Evolutionary conservation across 1,140 invertebrate species (phyloP).

Genomic region (Phymastichus coffea): DNA sequence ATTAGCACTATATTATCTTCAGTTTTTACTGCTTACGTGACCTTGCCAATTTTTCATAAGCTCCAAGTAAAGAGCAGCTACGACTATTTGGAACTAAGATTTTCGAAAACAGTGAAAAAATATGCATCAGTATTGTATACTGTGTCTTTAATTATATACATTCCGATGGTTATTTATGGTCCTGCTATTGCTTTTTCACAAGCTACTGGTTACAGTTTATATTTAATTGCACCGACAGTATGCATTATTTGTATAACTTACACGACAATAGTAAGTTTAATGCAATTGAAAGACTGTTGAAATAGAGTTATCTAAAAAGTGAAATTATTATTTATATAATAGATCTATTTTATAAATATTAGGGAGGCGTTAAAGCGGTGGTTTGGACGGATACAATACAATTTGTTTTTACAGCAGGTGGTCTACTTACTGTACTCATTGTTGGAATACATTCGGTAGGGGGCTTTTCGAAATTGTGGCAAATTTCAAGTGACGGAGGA

Average conservation of each 20-base stretch:
- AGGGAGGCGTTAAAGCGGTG: constrained; percentile 75
- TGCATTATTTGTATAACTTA: constrained; percentile 78
- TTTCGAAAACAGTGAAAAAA: constrained; percentile 61
- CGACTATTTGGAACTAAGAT: constrained; percentile 73
- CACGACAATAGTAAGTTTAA: constrained; percentile 72
- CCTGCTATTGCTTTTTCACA: constrained; percentile 64
- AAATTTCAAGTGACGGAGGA: constrained; percentile 38
- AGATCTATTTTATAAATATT: not conserved
- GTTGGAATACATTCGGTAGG: constrained; percentile 66
- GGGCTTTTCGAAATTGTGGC: constrained; percentile 56
- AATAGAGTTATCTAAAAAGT: not conserved
- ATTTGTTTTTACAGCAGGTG: constrained; percentile 65
- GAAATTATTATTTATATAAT: not conserved
- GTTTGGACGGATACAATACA: constrained; percentile 74
- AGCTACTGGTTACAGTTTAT: constrained; percentile 67
- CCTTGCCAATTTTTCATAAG: constrained; percentile 68
- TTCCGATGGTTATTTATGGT: constrained; percentile 65
- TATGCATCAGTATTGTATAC: constrained; percentile 68
- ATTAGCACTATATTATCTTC: no score
- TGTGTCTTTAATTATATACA: constrained; percentile 57
- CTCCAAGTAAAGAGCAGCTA: constrained; percentile 76
- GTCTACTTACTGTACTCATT: constrained; percentile 65
- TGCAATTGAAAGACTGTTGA: constrained; percentile 65
- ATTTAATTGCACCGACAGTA: constrained; percentile 65
- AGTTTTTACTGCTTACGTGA: not conserved